These are phyloP conservation scores for Andrena praecox DNA, from an alignment of 2,888 invertebrate species.

Conservation along the genomic window DNA sequence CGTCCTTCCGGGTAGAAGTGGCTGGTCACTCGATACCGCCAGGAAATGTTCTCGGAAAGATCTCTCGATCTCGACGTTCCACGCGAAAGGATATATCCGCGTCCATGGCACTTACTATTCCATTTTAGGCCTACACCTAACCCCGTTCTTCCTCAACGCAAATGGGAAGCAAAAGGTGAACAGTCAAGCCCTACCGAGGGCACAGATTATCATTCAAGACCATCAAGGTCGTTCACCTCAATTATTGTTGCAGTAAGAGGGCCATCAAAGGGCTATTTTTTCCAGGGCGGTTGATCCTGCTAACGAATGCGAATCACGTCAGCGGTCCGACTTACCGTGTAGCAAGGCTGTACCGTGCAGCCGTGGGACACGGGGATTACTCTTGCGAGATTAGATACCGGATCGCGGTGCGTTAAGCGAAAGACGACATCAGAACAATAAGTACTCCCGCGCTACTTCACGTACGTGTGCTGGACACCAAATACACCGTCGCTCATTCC, in stretches of 20 bases:
- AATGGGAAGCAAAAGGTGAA: no score
- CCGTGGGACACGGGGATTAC: slow-evolving; percentile 61
- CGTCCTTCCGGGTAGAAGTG: slow-evolving; percentile 47
- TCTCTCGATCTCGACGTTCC: background rate
- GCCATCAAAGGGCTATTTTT: slow-evolving; percentile 22
- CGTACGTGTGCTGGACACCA: slow-evolving; percentile 54
- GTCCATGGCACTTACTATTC: no score
- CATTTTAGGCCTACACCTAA: no score
- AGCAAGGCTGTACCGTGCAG: slow-evolving; percentile 42
- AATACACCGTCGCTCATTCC: slow-evolving; percentile 39
- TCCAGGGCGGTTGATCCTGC: slow-evolving; percentile 16
- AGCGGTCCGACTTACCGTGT: slow-evolving; percentile 50
- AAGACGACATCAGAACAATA: slow-evolving; percentile 63
- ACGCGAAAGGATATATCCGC: background rate
- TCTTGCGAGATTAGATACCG: slow-evolving; percentile 63
- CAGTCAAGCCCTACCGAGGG: no score
- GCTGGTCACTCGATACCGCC: slow-evolving; percentile 31
- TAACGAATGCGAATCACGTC: slow-evolving; percentile 68
- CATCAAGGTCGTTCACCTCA: background rate
- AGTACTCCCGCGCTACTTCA: slow-evolving; percentile 53
- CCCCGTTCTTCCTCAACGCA: no score
- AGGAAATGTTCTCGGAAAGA: slow-evolving; percentile 34
- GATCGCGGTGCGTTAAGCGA: slow-evolving; percentile 63
- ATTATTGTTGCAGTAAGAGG: background rate
- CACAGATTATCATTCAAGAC: background rate